Conservation (phyloP, 2,888 invertebrate species). For the Ligdia adustata region DNA sequence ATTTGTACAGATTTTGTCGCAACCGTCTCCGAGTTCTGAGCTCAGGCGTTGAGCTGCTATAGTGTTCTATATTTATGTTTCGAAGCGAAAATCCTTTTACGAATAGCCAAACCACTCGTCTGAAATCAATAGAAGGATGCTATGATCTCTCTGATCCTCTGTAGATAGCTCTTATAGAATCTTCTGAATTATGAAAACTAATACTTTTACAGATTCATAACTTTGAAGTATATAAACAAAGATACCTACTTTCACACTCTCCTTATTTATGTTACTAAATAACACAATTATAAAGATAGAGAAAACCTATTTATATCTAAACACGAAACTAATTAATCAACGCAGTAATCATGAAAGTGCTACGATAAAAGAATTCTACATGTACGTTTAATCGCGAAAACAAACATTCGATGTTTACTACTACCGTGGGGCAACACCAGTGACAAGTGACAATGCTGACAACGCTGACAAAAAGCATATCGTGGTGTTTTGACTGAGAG, state of each 20-base stretch:
- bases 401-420: conserved; percentile 28
- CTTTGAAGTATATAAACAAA: no score
- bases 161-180: conserved; percentile 9
- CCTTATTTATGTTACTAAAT: no score
- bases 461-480: conserved; percentile 54
- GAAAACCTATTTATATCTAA: neutral
- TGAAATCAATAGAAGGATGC: conserved; percentile 28
- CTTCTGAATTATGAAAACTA: conserved; percentile 9
- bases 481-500: conserved; percentile 74
- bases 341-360: conserved; percentile 29
- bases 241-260: no score
- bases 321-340: conserved; percentile 25
- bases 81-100: conserved; percentile 23
- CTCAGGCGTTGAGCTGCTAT: conserved; percentile 5
- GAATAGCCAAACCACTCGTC: conserved; percentile 20
- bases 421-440: conserved; percentile 11
- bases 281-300: no score
- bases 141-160: conserved; percentile 9
- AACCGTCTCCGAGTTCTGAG: neutral
- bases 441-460: conserved; percentile 25
- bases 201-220: no score
- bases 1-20: neutral
- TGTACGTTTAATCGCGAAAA: conserved; percentile 27
- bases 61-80: conserved; percentile 23
- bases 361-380: conserved; percentile 16